Conservation (phyloP, 2,113 vertebrate genomes). For the Potamarius usumacintae region DNA sequence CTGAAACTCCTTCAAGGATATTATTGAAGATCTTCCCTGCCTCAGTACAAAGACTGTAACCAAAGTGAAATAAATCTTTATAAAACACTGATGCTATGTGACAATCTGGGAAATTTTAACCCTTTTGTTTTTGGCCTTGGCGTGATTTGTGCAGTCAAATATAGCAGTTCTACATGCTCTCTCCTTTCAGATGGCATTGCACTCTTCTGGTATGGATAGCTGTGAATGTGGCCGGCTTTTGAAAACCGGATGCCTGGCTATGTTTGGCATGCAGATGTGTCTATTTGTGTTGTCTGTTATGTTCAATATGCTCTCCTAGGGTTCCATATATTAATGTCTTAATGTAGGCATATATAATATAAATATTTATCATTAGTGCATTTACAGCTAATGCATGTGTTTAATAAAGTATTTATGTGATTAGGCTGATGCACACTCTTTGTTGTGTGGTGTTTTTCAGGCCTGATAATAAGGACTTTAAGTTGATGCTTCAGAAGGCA, state of each 20-base stretch:
- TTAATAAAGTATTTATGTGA: not conserved
- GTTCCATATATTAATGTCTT: slow-evolving; percentile 21
- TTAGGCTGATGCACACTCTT: slow-evolving; percentile 22
- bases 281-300: slow-evolving; percentile 42
- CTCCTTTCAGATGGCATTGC: slow-evolving; percentile 49
- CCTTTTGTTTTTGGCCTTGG: slow-evolving; percentile 9
- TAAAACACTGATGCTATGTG: slow-evolving; percentile 9
- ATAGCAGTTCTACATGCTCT: slow-evolving; percentile 43
- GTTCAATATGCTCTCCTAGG: slow-evolving; percentile 26
- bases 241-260: slow-evolving; percentile 41
- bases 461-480: slow-evolving; percentile 55
- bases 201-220: slow-evolving; percentile 50
- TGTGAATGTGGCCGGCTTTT: slow-evolving; percentile 39
- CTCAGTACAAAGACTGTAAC: slow-evolving; percentile 14
- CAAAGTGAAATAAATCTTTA: slow-evolving; percentile 15
- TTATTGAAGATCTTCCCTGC: slow-evolving; percentile 1
- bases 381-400: not conserved
- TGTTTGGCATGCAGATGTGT: slow-evolving; percentile 47
- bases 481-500: slow-evolving; percentile 65
- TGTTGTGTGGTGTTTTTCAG: slow-evolving; percentile 44
- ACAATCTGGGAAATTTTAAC: slow-evolving; percentile 21
- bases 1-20: slow-evolving; percentile 6
- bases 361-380: not conserved
- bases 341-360: slow-evolving; percentile 26
- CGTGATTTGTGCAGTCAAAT: slow-evolving; percentile 21